Conservation (phyloP, 1,140 invertebrate genomes). For the Aplysia californica region DNA sequence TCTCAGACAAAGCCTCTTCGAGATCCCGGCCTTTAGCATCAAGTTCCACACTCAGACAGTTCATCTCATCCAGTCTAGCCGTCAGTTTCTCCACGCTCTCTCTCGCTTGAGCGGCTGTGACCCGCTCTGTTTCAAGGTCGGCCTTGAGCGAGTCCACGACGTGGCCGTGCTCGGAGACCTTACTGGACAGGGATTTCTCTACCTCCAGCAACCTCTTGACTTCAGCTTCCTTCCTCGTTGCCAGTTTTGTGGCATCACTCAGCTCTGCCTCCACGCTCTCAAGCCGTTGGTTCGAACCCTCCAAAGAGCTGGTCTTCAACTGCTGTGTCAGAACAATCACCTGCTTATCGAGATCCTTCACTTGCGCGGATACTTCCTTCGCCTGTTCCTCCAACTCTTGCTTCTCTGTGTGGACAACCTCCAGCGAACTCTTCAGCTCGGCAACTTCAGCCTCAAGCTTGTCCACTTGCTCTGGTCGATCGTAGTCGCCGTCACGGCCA, state of each 20-base stretch:
- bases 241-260: background rate
- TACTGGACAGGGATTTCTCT: background rate
- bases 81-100: background rate
- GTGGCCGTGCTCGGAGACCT: background rate
- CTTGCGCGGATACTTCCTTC: background rate
- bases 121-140: background rate
- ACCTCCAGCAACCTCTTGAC: background rate
- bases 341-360: background rate
- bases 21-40: background rate
- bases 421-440: background rate
- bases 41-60: background rate
- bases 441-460: background rate
- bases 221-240: background rate
- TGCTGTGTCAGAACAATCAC: background rate
- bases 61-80: background rate
- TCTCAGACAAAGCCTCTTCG: background rate
- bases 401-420: background rate
- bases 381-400: background rate
- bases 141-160: background rate
- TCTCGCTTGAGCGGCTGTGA: background rate
- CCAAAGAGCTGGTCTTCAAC: background rate
- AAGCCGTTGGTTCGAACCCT: background rate
- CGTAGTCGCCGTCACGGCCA: background rate
- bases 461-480: background rate
- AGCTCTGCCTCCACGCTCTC: background rate